Percentiles rank a stretch among this genome's conserved stretches.
Evolutionary conservation across 2,113 vertebrate species (phyloP).

Genomic region (Erythrolamprus reginae): DNA sequence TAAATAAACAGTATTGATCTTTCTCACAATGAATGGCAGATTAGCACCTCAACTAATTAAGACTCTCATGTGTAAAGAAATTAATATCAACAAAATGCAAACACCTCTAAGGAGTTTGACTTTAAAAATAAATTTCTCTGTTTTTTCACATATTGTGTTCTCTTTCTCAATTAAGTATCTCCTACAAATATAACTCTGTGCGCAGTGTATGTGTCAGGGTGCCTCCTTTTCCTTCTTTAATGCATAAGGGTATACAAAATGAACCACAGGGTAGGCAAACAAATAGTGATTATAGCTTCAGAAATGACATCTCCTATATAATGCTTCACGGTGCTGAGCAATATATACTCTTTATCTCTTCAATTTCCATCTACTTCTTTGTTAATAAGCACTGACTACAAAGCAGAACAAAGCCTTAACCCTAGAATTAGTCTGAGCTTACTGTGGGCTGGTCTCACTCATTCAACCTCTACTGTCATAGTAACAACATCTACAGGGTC

Average conservation of each 20-base stretch:
- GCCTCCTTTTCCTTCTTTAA: constrained; percentile 59
- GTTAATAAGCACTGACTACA: constrained; percentile 59
- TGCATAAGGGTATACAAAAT: constrained; percentile 63
- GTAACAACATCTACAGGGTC: background rate
- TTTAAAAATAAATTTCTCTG: constrained; percentile 6
- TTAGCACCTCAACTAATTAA: background rate
- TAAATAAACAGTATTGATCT: background rate
- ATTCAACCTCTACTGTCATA: constrained; percentile 32
- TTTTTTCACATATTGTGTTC: constrained; percentile 53
- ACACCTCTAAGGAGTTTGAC: constrained; percentile 51
- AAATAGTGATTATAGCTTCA: constrained; percentile 63
- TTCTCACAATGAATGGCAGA: background rate
- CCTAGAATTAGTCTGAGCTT: constrained; percentile 37
- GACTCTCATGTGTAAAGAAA: constrained; percentile 36
- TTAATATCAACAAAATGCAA: constrained; percentile 41
- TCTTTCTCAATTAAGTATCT: constrained; percentile 54
- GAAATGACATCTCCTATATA: constrained; percentile 59
- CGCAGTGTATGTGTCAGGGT: constrained; percentile 51
- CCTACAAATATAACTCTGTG: constrained; percentile 52
- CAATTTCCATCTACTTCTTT: constrained; percentile 52
- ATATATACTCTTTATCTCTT: constrained; percentile 60
- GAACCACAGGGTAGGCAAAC: constrained; percentile 64
- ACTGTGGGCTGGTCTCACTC: background rate
- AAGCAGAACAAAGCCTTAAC: constrained; percentile 58
- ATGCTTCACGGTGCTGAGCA: constrained; percentile 56